phyloP scores from a whole-genome alignment of 2,113 vertebrate genomes.

The Cathartes aura region DNA sequence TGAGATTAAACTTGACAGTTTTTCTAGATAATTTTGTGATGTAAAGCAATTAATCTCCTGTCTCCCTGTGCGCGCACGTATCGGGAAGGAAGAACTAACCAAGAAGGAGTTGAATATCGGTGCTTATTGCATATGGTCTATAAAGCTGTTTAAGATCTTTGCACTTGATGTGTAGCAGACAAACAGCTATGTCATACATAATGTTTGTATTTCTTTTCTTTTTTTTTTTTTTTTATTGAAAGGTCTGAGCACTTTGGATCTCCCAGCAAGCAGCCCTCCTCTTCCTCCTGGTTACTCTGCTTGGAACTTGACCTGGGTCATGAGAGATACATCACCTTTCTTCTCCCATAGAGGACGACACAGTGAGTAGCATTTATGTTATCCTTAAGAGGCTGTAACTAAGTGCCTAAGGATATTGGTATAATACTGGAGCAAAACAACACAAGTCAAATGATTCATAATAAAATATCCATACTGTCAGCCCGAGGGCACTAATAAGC shows the following conservation, averaged over 20 bases:
- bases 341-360: slow-evolving; percentile 77
- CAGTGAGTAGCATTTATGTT: slow-evolving; percentile 63
- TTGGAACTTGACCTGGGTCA: slow-evolving; percentile 83
- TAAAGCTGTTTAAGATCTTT: not conserved
- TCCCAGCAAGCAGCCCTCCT: slow-evolving; percentile 29
- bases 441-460: not conserved
- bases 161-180: not conserved
- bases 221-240: not conserved
- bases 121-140: not conserved
- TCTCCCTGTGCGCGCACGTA: fast-evolving
- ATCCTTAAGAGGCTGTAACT: not conserved
- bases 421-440: not conserved
- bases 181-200: not conserved
- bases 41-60: not conserved
- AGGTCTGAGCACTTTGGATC: slow-evolving; percentile 61
- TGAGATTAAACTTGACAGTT: not conserved
- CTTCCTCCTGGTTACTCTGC: slow-evolving; percentile 43
- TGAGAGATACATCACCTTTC: slow-evolving; percentile 80
- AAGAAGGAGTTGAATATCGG: not conserved
- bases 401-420: not conserved
- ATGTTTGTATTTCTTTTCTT: not conserved
- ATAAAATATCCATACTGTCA: not conserved
- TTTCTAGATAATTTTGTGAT: not conserved
- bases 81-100: not conserved
- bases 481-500: not conserved